phyloP scores from a whole-genome alignment of 2,113 vertebrate genomes.

The Phocoena phocoena region DNA sequence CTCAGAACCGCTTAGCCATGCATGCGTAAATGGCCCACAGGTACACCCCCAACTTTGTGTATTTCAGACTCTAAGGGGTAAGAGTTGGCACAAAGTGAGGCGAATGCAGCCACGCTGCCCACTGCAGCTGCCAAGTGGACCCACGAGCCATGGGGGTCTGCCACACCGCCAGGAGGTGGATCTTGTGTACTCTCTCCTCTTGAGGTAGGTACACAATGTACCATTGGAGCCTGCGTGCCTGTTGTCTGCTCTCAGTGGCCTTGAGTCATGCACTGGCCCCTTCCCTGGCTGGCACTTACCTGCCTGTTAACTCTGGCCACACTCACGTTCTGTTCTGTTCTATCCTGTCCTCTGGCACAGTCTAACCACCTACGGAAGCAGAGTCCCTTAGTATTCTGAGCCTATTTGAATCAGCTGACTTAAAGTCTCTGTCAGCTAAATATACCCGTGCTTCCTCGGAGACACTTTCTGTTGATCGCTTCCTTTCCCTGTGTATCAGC shows the following conservation, averaged over 20 bases:
- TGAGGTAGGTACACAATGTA: not conserved
- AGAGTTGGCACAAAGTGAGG: not conserved
- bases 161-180: too few species aligned
- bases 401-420: not conserved
- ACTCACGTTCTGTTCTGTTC: not conserved
- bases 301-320: not conserved
- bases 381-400: not conserved
- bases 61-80: not conserved
- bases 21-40: not conserved
- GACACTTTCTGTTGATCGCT: not conserved
- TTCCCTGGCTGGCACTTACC: not conserved
- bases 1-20: not conserved
- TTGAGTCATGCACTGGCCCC: not conserved
- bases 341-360: not conserved
- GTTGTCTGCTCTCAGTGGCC: not conserved
- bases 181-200: not conserved
- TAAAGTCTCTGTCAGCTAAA: not conserved
- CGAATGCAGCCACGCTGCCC: not conserved
- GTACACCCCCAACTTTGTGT: not conserved
- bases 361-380: not conserved
- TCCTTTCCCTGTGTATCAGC: not conserved
- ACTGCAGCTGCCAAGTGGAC: not conserved
- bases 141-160: not conserved
- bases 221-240: not conserved
- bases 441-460: not conserved